Evolutionary conservation across 2,113 vertebrate genomes (phyloP).

Genomic region (Prochilodus magdalenae): DNA sequence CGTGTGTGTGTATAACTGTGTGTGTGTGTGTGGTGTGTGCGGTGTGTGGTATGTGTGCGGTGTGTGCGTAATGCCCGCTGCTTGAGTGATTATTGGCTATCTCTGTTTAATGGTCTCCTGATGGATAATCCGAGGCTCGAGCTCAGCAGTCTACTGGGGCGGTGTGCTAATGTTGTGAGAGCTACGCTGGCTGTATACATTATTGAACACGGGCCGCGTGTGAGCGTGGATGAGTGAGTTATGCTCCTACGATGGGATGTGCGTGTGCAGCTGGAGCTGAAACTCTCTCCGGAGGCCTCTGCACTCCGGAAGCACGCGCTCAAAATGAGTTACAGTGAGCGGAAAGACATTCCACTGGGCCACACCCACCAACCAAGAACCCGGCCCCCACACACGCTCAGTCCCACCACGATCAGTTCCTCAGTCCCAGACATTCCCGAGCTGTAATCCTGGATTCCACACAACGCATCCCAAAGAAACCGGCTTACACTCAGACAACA

Average conservation of each 20-base stretch:
- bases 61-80: background rate
- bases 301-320: no score
- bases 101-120: slow-evolving; percentile 3
- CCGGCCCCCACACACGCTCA: no score
- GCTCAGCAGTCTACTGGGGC: slow-evolving; percentile 9
- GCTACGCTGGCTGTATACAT: background rate
- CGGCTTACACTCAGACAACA: no score
- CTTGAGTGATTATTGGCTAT: background rate
- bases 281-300: background rate
- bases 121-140: background rate
- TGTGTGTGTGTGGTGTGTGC: slow-evolving; percentile 2
- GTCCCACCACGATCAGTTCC: no score
- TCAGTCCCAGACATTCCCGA: no score
- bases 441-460: no score
- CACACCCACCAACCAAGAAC: no score
- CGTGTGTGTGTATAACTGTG: slow-evolving; percentile 7
- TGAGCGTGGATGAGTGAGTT: background rate
- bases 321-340: no score
- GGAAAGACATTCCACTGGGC: no score
- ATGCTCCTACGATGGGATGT: background rate
- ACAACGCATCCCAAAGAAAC: no score
- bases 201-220: background rate
- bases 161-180: background rate
- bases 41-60: slow-evolving; percentile 4
- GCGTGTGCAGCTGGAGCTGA: background rate